Percentiles rank a stretch among this genome's conserved stretches.
Conservation (phyloP, 2,888 invertebrate species). For the Melipona bicolor region DNA sequence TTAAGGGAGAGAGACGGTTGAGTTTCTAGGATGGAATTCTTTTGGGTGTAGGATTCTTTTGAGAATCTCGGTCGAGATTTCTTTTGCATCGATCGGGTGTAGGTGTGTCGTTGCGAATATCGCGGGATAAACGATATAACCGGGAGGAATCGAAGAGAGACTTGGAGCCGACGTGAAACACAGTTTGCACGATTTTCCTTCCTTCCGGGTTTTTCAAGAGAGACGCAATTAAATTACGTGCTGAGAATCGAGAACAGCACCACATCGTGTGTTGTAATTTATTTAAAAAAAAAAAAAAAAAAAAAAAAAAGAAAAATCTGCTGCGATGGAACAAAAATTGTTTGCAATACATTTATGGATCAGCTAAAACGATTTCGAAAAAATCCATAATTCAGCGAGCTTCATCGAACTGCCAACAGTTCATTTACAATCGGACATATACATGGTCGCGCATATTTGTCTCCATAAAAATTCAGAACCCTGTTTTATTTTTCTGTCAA, state of each 20-base stretch:
- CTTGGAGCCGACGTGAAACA: too few species aligned
- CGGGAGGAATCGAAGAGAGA: too few species aligned
- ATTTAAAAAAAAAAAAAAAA: not conserved
- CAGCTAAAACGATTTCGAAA: not conserved
- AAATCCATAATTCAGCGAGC: constrained; percentile 2
- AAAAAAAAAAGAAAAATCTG: not conserved
- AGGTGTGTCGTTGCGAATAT: not conserved
- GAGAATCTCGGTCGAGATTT: not conserved
- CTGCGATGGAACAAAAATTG: not conserved
- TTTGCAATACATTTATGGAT: not conserved
- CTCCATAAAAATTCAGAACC: not conserved
- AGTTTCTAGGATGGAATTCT: constrained; percentile 14
- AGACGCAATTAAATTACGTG: too few species aligned
- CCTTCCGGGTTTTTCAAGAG: too few species aligned
- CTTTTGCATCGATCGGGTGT: not conserved
- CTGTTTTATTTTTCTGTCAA: not conserved
- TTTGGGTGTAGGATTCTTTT: not conserved
- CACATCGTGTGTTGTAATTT: not conserved
- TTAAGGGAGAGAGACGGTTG: not conserved
- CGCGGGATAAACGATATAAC: not conserved
- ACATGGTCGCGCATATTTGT: not conserved
- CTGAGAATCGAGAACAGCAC: not conserved
- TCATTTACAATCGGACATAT: not conserved
- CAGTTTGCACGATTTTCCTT: too few species aligned
- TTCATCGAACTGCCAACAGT: not conserved